Base-by-base conservation (phyloP, 2,888 invertebrate species). In the Leptopilina myrica region DNA sequence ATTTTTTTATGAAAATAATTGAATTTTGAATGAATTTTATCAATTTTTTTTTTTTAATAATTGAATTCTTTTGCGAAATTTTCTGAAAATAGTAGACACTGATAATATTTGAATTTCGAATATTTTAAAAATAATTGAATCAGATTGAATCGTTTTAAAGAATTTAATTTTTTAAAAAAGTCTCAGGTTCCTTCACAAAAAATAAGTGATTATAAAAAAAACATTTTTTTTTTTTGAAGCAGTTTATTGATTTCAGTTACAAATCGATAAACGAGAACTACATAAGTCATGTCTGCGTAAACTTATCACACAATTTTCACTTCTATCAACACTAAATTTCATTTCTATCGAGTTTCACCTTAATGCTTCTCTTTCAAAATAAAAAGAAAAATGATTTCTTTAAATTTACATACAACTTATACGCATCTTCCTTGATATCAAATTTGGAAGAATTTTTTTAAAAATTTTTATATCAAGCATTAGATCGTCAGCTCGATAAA, bases 181-280 rank as follows among this genome's bases (percentile, higher is more conserved):
- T n/a, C n/a, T n/a, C n/a, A n/a, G n/a, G n/a, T n/a, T n/a, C n/a
- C n/a, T n/a, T n/a, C n/a, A n/a, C n/a, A n/a, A 33, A 33, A 33
- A 33, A 33, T 33, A 33, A 33, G 33, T 33, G 3, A 33, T 2
- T 3, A 3, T 33, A 20, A 11, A 49, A n/a, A 26, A 14, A n/a
- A 5, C 20, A 15, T 49, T 49, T 26, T 53, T 87, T 53, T 87
- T 85, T 87, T 86, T 86, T 83, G 85, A 86, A 84, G 85, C 87
- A 82, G 82, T 88, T 88, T 87, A 88, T 88, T 88, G 84, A 88
- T 84, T 84, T 86, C 87, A 87, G 86, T 86, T 88, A 88, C 87
- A 88, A 88, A 88, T 87, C 85, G 86, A 87, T 84, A 84, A 83
- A 85, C 83, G 79, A 86, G 85, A 83, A 83, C 85, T 84, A 81